Evolutionary conservation across 2,888 invertebrate species (phyloP).

Genomic region (Lamellibrachia columna): DNA sequence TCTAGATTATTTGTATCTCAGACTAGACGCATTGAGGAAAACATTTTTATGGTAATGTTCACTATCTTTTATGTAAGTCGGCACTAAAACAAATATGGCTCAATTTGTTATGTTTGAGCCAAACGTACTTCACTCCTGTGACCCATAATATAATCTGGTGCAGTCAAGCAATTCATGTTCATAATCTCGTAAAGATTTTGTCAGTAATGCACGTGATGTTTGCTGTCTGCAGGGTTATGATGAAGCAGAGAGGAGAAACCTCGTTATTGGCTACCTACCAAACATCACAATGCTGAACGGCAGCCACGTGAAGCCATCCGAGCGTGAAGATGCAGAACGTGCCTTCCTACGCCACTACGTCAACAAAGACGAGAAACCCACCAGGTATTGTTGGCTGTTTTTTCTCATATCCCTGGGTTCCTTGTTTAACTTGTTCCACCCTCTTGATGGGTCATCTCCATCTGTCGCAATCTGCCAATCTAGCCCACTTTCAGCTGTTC

Average conservation of each 20-base stretch:
- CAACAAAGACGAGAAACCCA: conserved; percentile 74
- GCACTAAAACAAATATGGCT: not conserved
- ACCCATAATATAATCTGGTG: not conserved
- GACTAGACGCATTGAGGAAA: not conserved
- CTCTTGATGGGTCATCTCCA: not conserved
- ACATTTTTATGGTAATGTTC: not conserved
- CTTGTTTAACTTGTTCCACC: not conserved
- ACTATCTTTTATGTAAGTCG: not conserved
- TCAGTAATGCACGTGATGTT: not conserved
- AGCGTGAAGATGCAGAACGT: conserved; percentile 90
- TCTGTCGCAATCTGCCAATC: no score
- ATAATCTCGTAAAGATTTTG: not conserved
- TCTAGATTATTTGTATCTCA: not conserved
- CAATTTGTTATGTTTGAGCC: not conserved
- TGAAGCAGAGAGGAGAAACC: conserved; percentile 86
- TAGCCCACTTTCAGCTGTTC: no score
- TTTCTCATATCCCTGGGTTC: not conserved
- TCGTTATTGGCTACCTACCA: conserved; percentile 87
- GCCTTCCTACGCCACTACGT: conserved; percentile 90
- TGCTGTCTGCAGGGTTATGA: conserved; percentile 41
- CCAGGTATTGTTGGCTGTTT: conserved; percentile 71
- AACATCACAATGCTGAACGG: conserved; percentile 88
- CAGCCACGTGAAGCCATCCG: conserved; percentile 85
- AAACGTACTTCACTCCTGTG: no score
- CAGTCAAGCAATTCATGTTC: not conserved